Evolutionary conservation across 1,140 invertebrate genomes (phyloP).

Genomic region (Drosophila chauvacae): DNA sequence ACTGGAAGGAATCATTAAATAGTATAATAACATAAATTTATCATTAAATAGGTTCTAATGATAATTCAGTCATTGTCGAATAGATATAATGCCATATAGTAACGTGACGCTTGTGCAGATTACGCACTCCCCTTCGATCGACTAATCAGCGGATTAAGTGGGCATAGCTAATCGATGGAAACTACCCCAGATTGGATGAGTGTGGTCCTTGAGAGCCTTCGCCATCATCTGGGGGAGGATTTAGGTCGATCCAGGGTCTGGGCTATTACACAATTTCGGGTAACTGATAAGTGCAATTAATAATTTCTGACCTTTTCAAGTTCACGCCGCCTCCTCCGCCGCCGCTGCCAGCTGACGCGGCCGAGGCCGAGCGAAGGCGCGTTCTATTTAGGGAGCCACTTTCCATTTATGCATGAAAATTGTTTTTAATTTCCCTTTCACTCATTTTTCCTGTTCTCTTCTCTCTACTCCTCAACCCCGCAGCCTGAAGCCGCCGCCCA

Average conservation of each 20-base stretch:
- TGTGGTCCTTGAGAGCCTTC: conserved; percentile 9
- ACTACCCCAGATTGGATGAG: conserved; percentile 27
- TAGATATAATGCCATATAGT: not conserved
- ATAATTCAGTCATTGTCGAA: not conserved
- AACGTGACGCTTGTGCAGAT: conserved; percentile 3
- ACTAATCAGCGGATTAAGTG: conserved; percentile 81
- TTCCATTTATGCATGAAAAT: conserved; percentile 71
- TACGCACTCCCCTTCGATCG: conserved; percentile 1
- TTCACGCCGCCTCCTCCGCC: conserved; percentile 36
- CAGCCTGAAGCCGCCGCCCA: conserved; percentile 96
- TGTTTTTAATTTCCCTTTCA: conserved; percentile 54
- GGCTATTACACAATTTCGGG: conserved; percentile 21
- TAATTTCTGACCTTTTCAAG: conserved; percentile 72
- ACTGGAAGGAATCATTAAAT: too few relatives aligned
- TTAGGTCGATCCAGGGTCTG: conserved; percentile 1
- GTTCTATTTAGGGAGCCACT: conserved; percentile 51
- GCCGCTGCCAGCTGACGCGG: conserved; percentile 34
- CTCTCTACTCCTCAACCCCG: conserved; percentile 58
- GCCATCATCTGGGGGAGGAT: conserved; percentile 18
- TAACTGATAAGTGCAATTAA: conserved; percentile 82
- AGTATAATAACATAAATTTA: too few relatives aligned
- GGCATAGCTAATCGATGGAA: conserved; percentile 70
- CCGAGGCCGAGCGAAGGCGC: not conserved
- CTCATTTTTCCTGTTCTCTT: conserved; percentile 16
- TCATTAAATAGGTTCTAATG: too few relatives aligned